Evolutionary conservation across 64 coral and sea anemone species (phyloP).

Genomic region (Stichodactyla mertensii): DNA sequence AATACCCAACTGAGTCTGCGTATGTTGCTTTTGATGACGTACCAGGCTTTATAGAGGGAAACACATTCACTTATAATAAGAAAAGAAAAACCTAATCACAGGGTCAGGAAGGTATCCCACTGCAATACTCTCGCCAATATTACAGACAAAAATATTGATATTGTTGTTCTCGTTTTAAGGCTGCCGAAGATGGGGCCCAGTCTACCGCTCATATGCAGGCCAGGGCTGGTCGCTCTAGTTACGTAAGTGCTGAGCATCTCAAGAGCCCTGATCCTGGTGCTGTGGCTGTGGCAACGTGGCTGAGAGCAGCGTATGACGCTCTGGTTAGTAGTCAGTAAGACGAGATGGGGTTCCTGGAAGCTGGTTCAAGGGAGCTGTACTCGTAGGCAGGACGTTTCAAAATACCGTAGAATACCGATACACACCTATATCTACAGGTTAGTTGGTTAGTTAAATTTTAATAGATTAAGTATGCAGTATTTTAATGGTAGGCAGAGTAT

Average conservation of each 20-base stretch:
- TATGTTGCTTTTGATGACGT: too few relatives aligned
- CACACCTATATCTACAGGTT: background rate
- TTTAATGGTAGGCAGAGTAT: background rate
- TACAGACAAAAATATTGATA: background rate
- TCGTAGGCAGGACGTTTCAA: too few relatives aligned
- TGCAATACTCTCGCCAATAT: background rate
- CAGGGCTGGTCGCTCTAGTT: conserved; percentile 85
- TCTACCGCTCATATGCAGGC: conserved; percentile 76
- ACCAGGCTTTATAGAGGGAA: too few relatives aligned
- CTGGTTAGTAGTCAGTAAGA: conserved; percentile 12
- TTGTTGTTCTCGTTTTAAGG: conserved; percentile 24
- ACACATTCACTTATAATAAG: too few relatives aligned
- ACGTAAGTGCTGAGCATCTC: conserved; percentile 58
- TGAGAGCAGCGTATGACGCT: conserved; percentile 40
- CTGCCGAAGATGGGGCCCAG: conserved; percentile 67
- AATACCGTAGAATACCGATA: too few relatives aligned
- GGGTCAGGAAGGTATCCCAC: background rate
- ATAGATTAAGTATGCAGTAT: background rate
- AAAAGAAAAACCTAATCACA: too few relatives aligned
- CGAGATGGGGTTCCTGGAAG: background rate
- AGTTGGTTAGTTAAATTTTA: background rate
- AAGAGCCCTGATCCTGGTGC: conserved; percentile 86
- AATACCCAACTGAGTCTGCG: too few relatives aligned
- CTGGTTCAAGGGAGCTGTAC: background rate
- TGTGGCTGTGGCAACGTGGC: conserved; percentile 61